phyloP scores from a whole-genome alignment of 2,888 invertebrate genomes.

The Pandemis cinnamomeana region DNA sequence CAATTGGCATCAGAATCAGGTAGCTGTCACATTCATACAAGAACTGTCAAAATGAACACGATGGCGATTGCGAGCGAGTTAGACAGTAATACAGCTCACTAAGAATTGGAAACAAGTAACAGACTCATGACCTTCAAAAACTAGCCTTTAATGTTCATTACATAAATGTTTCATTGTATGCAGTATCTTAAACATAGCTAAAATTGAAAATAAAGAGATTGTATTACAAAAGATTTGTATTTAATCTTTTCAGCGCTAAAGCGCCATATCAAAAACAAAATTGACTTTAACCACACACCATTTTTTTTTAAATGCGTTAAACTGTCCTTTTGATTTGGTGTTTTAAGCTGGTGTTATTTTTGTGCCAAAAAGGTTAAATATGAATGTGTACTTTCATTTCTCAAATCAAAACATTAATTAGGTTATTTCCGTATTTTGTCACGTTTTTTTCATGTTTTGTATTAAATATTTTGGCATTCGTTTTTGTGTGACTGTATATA shows the following conservation, averaged over 20 bases:
- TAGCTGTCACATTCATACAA: too few relatives aligned
- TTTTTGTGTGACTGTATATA: conserved; percentile 38
- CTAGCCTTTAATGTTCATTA: too few relatives aligned
- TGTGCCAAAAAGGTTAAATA: not conserved
- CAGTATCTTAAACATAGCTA: too few relatives aligned
- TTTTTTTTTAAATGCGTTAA: too few relatives aligned
- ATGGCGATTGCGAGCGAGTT: too few relatives aligned
- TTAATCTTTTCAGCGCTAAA: not conserved
- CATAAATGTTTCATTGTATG: too few relatives aligned
- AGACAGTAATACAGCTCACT: too few relatives aligned
- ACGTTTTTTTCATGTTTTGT: conserved; percentile 2
- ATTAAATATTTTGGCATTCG: conserved; percentile 10
- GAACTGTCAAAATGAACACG: too few relatives aligned
- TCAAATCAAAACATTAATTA: not conserved
- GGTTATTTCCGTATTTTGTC: conserved; percentile 5
- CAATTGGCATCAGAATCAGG: too few relatives aligned
- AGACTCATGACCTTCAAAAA: too few relatives aligned
- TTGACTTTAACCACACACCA: not conserved
- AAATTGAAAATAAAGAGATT: too few relatives aligned
- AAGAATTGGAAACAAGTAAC: too few relatives aligned
- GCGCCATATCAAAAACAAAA: not conserved
- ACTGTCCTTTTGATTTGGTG: not conserved
- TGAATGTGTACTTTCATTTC: not conserved
- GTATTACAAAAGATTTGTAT: not conserved
- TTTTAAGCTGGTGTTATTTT: not conserved